These are phyloP conservation scores for Tokudaia tokunoshimensis DNA, from an alignment of 2,797 vertebrate species.

Conservation along the genomic window DNA sequence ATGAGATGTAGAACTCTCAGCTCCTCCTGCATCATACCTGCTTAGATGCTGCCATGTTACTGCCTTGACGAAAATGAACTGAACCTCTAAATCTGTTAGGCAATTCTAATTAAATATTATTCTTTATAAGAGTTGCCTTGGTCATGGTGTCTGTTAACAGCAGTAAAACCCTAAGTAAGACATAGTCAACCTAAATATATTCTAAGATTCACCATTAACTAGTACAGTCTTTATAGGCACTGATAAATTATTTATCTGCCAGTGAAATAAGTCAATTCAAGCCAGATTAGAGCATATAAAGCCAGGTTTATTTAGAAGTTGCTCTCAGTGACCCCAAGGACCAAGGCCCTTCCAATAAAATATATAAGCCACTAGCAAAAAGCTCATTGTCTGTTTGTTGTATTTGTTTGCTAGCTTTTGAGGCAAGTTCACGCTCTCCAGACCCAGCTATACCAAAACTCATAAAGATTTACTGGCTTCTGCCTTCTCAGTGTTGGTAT, in stretches of 20 bases:
- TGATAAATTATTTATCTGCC: background rate
- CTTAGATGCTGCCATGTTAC: background rate
- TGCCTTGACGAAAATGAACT: background rate
- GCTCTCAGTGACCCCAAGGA: background rate
- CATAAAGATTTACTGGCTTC: background rate
- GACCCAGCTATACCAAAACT: background rate
- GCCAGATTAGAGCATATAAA: background rate
- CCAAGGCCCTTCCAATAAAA: conserved; percentile 8
- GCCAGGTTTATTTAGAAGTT: background rate
- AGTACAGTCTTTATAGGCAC: background rate
- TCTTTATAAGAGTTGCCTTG: background rate
- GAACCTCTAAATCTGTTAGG: background rate
- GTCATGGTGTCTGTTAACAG: background rate
- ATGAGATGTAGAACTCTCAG: background rate
- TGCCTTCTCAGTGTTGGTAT: background rate
- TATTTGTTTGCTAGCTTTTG: background rate
- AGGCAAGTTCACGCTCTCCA: background rate
- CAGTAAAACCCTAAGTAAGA: background rate
- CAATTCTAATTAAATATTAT: background rate
- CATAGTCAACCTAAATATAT: background rate
- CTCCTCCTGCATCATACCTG: background rate
- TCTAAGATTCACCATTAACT: conserved; percentile 20
- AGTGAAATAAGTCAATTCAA: background rate
- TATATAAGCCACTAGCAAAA: conserved; percentile 3
- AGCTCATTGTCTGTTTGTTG: background rate